Evolutionary conservation across 2,888 invertebrate genomes (phyloP).

Genomic region (Ophion ellenae): DNA sequence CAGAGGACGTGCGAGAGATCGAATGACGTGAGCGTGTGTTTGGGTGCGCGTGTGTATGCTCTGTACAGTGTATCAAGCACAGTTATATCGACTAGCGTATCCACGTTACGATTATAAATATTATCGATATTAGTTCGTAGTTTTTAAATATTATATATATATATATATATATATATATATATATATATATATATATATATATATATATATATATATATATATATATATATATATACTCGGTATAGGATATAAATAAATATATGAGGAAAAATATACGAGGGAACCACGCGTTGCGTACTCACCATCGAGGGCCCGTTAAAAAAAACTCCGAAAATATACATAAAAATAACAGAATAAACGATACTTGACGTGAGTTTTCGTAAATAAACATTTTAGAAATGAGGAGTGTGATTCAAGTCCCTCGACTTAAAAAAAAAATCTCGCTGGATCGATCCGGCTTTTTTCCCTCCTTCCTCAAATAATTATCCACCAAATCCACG

Average conservation of each 20-base stretch:
- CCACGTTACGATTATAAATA: conserved; percentile 70
- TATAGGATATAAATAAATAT: conserved; percentile 65
- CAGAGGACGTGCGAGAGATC: conserved; percentile 39
- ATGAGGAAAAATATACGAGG: conserved; percentile 45
- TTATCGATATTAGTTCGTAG: conserved; percentile 72
- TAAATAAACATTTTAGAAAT: conserved; percentile 14
- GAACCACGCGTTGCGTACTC: conserved; percentile 33
- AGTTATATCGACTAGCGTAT: conserved; percentile 76
- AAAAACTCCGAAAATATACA: not conserved
- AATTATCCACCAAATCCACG: conserved; percentile 58
- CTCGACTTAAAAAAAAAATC: conserved; percentile 12
- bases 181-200: conserved; percentile 66
- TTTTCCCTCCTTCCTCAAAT: conserved; percentile 19
- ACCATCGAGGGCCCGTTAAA: conserved; percentile 19
- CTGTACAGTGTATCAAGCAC: conserved; percentile 80
- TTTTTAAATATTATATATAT: conserved; percentile 77
- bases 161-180: not conserved
- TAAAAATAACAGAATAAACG: not conserved
- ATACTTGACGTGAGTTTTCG: not conserved
- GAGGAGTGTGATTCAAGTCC: conserved; percentile 25
- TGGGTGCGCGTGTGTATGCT: conserved; percentile 60
- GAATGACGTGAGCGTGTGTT: conserved; percentile 20
- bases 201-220: not conserved
- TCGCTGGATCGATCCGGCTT: conserved; percentile 41
- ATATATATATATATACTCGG: conserved; percentile 70